phyloP scores from a whole-genome alignment of 2,888 invertebrate species.

The Hypolimnas misippus region DNA sequence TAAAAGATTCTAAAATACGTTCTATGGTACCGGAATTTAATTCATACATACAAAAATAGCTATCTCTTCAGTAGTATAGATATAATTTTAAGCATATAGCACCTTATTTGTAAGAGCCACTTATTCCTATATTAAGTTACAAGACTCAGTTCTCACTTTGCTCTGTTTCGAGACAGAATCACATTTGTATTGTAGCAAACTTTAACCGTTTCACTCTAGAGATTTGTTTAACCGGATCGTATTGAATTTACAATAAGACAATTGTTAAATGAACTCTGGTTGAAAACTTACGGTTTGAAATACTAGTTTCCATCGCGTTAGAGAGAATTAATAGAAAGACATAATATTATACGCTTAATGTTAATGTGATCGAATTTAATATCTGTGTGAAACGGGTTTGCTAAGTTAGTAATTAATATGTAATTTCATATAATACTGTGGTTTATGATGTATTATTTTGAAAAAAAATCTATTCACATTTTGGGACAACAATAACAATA shows the following conservation, averaged over 20 bases:
- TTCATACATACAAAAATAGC: too few species aligned
- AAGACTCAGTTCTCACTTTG: neutral
- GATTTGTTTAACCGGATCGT: conserved; percentile 18
- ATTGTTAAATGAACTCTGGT: conserved; percentile 14
- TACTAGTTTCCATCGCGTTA: neutral
- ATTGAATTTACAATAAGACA: conserved; percentile 19
- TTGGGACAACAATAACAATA: too few species aligned
- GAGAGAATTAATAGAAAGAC: neutral
- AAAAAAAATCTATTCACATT: too few species aligned
- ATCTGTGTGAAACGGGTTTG: too few species aligned
- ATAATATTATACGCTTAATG: neutral
- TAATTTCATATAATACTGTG: too few species aligned
- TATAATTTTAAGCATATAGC: too few species aligned
- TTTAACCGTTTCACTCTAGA: conserved; percentile 16
- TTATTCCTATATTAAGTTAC: neutral
- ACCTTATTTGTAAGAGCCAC: neutral
- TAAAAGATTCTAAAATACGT: too few species aligned
- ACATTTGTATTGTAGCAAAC: conserved; percentile 12
- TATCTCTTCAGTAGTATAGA: too few species aligned
- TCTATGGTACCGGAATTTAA: too few species aligned
- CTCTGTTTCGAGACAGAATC: neutral
- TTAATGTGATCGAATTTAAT: neutral
- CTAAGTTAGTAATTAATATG: too few species aligned
- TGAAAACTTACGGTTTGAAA: neutral
- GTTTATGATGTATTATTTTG: too few species aligned